phyloP scores from a whole-genome alignment of 1,140 invertebrate species.

The Drosophila seguyi region DNA sequence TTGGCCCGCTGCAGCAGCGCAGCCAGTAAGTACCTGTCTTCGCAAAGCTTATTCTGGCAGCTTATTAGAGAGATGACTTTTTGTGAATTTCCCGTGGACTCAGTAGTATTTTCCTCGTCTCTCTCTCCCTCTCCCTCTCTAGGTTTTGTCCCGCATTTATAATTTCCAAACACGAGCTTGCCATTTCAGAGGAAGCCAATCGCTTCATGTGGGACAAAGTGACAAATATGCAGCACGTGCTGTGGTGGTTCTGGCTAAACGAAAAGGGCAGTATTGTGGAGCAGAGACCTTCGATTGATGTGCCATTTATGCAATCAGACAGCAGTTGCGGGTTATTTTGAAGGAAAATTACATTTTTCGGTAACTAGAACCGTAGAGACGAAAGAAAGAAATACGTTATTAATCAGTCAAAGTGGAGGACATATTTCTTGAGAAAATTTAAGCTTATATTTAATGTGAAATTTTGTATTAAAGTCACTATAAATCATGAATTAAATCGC shows the following conservation, averaged over 20 bases:
- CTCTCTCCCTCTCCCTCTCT: not conserved
- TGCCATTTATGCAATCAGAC: conserved; percentile 11
- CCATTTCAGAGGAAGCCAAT: conserved; percentile 60
- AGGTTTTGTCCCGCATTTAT: conserved; percentile 28
- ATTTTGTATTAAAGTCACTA: not conserved
- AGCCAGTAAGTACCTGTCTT: conserved; percentile 35
- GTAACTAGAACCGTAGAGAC: not conserved
- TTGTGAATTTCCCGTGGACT: not conserved
- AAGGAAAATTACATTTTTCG: conserved; percentile 6
- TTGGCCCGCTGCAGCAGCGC: conserved; percentile 1
- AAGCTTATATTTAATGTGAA: not conserved
- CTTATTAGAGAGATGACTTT: conserved; percentile 27
- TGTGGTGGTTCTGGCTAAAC: not conserved
- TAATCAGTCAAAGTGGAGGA: conserved; percentile 5
- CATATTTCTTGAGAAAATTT: too few species aligned
- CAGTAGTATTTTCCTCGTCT: not conserved
- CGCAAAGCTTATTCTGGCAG: conserved; percentile 68
- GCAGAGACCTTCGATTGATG: conserved; percentile 45
- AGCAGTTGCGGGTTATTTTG: not conserved
- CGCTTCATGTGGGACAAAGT: conserved; percentile 65
- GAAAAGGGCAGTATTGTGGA: conserved; percentile 12
- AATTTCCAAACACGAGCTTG: conserved; percentile 70
- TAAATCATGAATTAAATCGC: not conserved
- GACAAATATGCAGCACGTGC: conserved; percentile 79
- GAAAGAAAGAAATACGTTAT: not conserved